Conservation (phyloP, 2,888 invertebrate species). For the Cantharis lateralis region DNA sequence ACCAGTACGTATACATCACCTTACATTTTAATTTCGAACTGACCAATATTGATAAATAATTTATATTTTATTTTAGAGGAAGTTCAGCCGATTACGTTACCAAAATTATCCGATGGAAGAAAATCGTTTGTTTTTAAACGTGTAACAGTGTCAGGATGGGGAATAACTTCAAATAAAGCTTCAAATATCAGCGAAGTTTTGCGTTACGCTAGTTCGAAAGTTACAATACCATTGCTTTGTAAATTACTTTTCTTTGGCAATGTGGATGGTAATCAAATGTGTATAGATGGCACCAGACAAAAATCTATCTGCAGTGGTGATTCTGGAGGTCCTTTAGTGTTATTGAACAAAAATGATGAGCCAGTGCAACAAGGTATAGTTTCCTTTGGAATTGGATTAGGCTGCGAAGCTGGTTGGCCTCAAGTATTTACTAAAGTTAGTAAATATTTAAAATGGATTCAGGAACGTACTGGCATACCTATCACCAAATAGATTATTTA, state of each 20-base stretch:
- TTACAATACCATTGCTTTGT: conserved; percentile 56
- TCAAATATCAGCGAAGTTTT: conserved; percentile 53
- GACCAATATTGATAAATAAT: background rate
- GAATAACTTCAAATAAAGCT: conserved; percentile 47
- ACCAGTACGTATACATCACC: conserved; percentile 44
- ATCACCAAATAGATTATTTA: background rate
- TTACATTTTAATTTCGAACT: background rate
- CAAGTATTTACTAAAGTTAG: conserved; percentile 16
- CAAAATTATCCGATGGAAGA: conserved; percentile 37
- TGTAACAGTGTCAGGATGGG: conserved; percentile 58
- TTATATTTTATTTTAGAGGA: conserved; percentile 20
- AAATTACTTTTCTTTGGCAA: conserved; percentile 48
- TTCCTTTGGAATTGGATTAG: conserved; percentile 11
- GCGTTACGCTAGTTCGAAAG: conserved; percentile 52
- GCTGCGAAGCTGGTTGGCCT: conserved; percentile 10
- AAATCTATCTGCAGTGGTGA: conserved; percentile 60
- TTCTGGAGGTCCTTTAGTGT: conserved; percentile 50
- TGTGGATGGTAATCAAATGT: conserved; percentile 56
- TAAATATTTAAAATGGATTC: conserved; percentile 18
- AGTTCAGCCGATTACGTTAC: conserved; percentile 30
- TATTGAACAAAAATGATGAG: background rate
- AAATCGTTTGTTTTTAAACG: conserved; percentile 49
- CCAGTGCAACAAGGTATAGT: conserved; percentile 7
- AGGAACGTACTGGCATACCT: conserved; percentile 20
- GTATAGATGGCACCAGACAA: conserved; percentile 54